A percentile compares a stretch with the other conserved stretches of the same genome.
phyloP scores from a whole-genome alignment of 2,113 vertebrate species.

The Polypterus senegalus region DNA sequence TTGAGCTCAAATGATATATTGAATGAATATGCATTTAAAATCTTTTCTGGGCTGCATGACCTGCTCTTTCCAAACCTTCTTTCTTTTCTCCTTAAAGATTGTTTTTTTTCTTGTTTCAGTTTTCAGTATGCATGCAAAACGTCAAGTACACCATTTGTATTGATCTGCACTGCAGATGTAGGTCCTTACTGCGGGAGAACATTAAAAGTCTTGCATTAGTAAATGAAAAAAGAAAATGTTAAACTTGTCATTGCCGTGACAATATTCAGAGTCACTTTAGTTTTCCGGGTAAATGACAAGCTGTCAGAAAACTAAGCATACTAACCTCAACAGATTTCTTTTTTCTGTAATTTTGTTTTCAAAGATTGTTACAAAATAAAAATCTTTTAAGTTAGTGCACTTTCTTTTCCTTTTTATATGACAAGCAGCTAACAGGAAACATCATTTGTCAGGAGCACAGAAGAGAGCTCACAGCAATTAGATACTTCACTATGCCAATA shows the following conservation, averaged over 20 bases:
- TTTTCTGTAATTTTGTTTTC: neutral
- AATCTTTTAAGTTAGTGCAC: neutral
- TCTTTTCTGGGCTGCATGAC: too few relatives aligned
- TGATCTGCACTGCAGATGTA: slow-evolving; percentile 7
- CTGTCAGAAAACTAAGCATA: slow-evolving; percentile 13
- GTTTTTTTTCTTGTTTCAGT: neutral
- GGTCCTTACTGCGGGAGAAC: slow-evolving; percentile 1
- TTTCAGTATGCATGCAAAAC: neutral
- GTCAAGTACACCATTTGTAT: slow-evolving; percentile 2
- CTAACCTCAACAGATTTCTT: slow-evolving; percentile 10
- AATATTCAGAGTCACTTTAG: slow-evolving; percentile 35
- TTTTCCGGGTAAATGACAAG: slow-evolving; percentile 51
- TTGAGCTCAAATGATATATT: too few relatives aligned
- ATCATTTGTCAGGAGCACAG: slow-evolving; percentile 7
- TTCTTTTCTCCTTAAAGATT: too few relatives aligned
- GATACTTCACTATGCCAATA: slow-evolving; percentile 17
- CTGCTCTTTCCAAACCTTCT: too few relatives aligned
- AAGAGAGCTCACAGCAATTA: slow-evolving; percentile 13
- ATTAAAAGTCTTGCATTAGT: slow-evolving; percentile 49
- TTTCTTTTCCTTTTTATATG: slow-evolving; percentile 7
- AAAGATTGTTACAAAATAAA: neutral
- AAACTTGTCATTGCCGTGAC: slow-evolving; percentile 56
- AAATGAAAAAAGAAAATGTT: slow-evolving; percentile 37
- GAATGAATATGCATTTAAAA: too few relatives aligned
- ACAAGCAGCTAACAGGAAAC: slow-evolving; percentile 1